A percentile compares a stretch with the other conserved stretches of the same genome.
Conservation (phyloP, 2,113 vertebrate species). For the Chauna torquata region DNA sequence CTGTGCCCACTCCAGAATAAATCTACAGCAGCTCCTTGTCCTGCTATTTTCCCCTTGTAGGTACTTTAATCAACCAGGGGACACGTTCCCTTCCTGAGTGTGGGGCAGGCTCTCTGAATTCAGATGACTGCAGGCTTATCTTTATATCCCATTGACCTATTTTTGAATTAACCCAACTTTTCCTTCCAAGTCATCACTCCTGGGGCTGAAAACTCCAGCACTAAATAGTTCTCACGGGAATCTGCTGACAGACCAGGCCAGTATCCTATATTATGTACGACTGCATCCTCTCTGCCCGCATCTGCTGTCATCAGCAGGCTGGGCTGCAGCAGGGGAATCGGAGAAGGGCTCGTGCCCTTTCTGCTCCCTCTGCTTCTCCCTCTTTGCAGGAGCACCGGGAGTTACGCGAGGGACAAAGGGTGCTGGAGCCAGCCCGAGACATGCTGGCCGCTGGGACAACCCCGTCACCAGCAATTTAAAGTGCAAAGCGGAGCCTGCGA, state of each 20-base stretch:
- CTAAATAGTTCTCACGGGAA: neutral
- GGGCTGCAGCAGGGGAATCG: neutral
- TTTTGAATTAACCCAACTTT: constrained; percentile 12
- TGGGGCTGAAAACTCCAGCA: neutral
- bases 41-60: constrained; percentile 15
- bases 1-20: constrained; percentile 52
- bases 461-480: neutral
- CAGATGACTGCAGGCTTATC: neutral
- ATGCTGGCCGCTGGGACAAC: neutral
- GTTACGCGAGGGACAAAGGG: neutral
- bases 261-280: neutral
- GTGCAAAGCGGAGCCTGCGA: neutral
- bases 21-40: constrained; percentile 20
- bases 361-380: neutral
- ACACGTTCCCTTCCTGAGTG: neutral
- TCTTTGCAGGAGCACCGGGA: neutral
- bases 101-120: neutral
- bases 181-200: neutral
- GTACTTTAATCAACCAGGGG: constrained; percentile 23
- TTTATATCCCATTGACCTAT: constrained; percentile 45
- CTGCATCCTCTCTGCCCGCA: neutral
- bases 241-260: neutral
- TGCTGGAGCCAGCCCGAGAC: neutral
- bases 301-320: neutral
- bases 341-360: neutral